Base-by-base conservation (phyloP, 2,888 invertebrate genomes). In the Pediacus dermestoides region DNA sequence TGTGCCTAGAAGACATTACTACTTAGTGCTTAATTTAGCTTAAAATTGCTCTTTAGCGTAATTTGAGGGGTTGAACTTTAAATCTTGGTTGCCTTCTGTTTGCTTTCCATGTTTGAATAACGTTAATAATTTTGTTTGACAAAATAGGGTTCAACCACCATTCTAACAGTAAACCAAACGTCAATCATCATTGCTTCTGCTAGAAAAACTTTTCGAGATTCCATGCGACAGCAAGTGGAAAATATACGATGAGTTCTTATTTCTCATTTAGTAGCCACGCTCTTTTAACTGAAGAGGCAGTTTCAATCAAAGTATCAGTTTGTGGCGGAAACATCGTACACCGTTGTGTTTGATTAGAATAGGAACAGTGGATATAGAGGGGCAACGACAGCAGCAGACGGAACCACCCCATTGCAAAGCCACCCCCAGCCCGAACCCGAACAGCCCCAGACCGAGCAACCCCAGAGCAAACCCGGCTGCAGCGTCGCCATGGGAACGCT, bases 401-500 rank as follows among this genome's bases (percentile, higher is more conserved):
- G 39, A 38, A 31, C 39, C 43, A 34, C 51, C 51, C 51, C 46
- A 37, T 47, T 47, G 51, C 47, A 51, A 44, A 46, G 47, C 51
- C 51, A 51, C 51, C 51, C 49, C 51, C 51, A 33, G 44, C 44
- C 27, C 27, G 30, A 10, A 30, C 28, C 18, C 31, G 23, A 11
- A 26, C 30, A 32, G 28, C 31, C 43, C 23, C 35, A 34, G 35
- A 30, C 18, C 23, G 22, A 23, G 32, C 34, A 30, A 23, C 13
- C 30, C 37, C 23, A 23, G 23, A 57, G 53, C 59, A 53, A 44
- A 50, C 55, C 57, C 52, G 60, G 60, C 63, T 66, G 66, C 66
- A 66, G 57, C 61, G 65, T 65, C 55, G 54, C 53, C 60, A 66
- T 65, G 64, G 66, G 61, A 65, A 66, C 67, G 60, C 55, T 53